phyloP scores from a whole-genome alignment of 2,113 vertebrate genomes.

The Cyprinodon variegatus region DNA sequence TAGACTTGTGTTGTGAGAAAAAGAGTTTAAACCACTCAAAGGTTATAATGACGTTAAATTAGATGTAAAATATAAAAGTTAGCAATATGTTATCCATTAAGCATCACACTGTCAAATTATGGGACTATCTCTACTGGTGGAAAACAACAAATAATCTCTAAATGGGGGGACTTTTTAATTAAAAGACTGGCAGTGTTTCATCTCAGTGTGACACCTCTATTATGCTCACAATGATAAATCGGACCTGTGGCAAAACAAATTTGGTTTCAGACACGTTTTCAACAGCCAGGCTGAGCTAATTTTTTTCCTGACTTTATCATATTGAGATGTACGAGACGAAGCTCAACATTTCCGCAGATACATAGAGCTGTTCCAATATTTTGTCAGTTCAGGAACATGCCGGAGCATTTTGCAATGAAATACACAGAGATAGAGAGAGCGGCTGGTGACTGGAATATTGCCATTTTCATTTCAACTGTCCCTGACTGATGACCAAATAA shows the following conservation, averaged over 20 bases:
- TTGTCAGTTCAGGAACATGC: neutral
- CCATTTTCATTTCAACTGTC: neutral
- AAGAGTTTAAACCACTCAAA: constrained; percentile 41
- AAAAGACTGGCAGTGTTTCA: constrained; percentile 71
- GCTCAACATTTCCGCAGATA: constrained; percentile 56
- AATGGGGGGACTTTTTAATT: constrained; percentile 71
- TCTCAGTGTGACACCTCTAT: constrained; percentile 73
- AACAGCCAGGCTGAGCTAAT: constrained; percentile 52
- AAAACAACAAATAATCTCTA: constrained; percentile 69
- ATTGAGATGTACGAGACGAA: constrained; percentile 32
- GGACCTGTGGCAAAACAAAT: constrained; percentile 58
- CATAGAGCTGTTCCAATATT: constrained; percentile 32
- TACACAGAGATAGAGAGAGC: neutral
- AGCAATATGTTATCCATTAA: constrained; percentile 31
- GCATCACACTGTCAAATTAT: constrained; percentile 40
- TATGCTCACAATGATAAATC: constrained; percentile 67
- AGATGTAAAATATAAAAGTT: constrained; percentile 48
- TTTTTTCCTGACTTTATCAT: constrained; percentile 56
- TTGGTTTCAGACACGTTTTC: constrained; percentile 48
- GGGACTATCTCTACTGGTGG: constrained; percentile 41
- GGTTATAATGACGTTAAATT: constrained; percentile 50
- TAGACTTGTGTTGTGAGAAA: constrained; percentile 16
- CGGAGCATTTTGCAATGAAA: constrained; percentile 5
- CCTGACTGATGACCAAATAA: neutral
- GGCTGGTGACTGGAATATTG: neutral